A percentile compares a stretch with the other conserved stretches of the same genome.
Conservation (phyloP, 2,113 vertebrate genomes). For the Galbula dea region DNA sequence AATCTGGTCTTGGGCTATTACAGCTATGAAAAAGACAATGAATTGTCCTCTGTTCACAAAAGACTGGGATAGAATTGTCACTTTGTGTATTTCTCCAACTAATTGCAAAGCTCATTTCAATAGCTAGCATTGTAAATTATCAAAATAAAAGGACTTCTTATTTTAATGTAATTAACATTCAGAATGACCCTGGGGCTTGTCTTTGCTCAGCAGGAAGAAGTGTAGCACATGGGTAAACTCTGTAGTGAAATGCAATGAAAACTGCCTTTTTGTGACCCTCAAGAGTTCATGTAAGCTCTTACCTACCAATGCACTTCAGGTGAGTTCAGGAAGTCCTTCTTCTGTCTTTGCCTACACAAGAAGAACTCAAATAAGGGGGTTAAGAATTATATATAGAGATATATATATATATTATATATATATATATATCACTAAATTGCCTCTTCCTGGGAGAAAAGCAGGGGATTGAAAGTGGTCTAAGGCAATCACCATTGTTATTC, state of each 20-base stretch:
- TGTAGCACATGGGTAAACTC: background rate
- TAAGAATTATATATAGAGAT: background rate
- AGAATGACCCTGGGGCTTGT: background rate
- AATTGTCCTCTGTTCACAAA: conserved; percentile 9
- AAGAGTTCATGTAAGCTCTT: background rate
- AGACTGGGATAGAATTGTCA: background rate
- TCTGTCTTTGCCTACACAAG: background rate
- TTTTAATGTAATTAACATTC: conserved; percentile 31
- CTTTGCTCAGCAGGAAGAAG: background rate
- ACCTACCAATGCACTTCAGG: background rate
- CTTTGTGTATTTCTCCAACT: conserved; percentile 19
- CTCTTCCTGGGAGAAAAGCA: background rate
- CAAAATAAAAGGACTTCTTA: conserved; percentile 14
- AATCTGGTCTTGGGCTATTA: background rate
- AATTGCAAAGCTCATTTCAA: background rate
- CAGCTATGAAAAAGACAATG: background rate
- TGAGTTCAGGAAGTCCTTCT: background rate
- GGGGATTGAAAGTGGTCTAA: background rate
- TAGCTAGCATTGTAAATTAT: background rate
- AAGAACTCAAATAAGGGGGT: background rate
- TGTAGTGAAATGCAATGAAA: background rate
- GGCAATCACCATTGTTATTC: rapidly evolving
- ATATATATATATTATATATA: too few relatives aligned
- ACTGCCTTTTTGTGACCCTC: background rate
- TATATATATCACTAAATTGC: too few relatives aligned